Evolutionary conservation across 2,797 vertebrate genomes (phyloP).

Genomic region (Synanceia verrucosa): DNA sequence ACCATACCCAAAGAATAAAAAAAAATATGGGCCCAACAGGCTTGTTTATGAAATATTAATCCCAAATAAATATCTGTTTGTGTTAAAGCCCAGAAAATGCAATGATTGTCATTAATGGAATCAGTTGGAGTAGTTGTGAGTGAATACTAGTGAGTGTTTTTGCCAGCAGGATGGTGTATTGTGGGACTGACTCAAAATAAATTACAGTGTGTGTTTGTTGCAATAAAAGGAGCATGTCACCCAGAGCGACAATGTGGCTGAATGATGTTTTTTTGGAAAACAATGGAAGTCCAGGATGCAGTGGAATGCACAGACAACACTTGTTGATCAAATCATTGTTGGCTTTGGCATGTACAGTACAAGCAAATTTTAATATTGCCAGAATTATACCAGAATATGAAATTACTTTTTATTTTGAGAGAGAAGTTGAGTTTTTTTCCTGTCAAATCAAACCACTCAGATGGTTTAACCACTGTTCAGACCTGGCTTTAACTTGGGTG

Average conservation of each 20-base stretch:
- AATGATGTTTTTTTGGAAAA: neutral
- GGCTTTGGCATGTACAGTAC: neutral
- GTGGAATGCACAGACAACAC: neutral
- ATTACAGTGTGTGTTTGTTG: neutral
- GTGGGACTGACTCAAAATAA: neutral
- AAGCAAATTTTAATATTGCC: neutral
- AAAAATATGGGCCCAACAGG: conserved; percentile 28
- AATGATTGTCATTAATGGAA: conserved; percentile 9
- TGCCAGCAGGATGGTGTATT: conserved; percentile 1
- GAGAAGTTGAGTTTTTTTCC: neutral
- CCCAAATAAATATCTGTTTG: conserved; percentile 34
- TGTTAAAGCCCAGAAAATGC: conserved; percentile 11
- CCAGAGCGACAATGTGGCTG: neutral
- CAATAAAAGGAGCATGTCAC: neutral
- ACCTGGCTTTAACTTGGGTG: neutral
- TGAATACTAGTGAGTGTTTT: neutral
- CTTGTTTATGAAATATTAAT: conserved; percentile 38
- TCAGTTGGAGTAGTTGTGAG: neutral
- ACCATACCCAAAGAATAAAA: conserved; percentile 40
- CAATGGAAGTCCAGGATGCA: neutral
- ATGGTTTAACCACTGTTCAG: neutral
- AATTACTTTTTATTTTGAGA: neutral
- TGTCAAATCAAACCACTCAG: neutral
- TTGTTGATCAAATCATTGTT: neutral
- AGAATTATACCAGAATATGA: neutral